These are phyloP conservation scores for Neotoxoptera formosana DNA, from an alignment of 1,140 invertebrate genomes.

Conservation along the genomic window DNA sequence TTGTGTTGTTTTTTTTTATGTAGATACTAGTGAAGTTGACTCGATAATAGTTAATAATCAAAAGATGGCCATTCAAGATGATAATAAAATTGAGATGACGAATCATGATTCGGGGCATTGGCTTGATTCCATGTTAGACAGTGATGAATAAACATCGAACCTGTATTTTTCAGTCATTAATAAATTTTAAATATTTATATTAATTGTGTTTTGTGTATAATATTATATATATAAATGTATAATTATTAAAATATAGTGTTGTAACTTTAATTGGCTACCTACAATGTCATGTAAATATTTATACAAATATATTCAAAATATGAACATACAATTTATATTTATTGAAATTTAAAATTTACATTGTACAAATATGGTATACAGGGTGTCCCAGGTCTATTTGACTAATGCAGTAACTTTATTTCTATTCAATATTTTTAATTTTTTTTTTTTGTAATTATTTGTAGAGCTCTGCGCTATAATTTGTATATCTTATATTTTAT, in stretches of 20 bases:
- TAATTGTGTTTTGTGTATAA: not conserved
- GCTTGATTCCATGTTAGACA: conserved; percentile 49
- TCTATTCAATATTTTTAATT: too few relatives aligned
- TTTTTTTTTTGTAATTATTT: too few relatives aligned
- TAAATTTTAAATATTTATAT: not conserved
- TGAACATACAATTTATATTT: too few relatives aligned
- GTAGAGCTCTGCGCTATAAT: too few relatives aligned
- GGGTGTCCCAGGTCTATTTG: too few relatives aligned
- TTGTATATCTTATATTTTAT: too few relatives aligned
- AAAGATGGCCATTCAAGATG: not conserved
- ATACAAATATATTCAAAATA: too few relatives aligned
- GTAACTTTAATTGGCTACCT: too few relatives aligned
- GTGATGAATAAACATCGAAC: conserved; percentile 22
- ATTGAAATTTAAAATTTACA: too few relatives aligned
- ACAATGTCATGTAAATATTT: not conserved
- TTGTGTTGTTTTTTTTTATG: not conserved
- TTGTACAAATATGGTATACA: too few relatives aligned
- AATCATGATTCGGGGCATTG: conserved; percentile 40
- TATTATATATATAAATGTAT: not conserved
- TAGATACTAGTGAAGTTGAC: not conserved
- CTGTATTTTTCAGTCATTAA: not conserved
- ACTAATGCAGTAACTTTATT: too few relatives aligned
- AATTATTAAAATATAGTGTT: not conserved
- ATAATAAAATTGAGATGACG: not conserved
- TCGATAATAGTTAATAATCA: not conserved